Conservation (phyloP, 2,113 vertebrate genomes). For the Rhinoderma darwinii region DNA sequence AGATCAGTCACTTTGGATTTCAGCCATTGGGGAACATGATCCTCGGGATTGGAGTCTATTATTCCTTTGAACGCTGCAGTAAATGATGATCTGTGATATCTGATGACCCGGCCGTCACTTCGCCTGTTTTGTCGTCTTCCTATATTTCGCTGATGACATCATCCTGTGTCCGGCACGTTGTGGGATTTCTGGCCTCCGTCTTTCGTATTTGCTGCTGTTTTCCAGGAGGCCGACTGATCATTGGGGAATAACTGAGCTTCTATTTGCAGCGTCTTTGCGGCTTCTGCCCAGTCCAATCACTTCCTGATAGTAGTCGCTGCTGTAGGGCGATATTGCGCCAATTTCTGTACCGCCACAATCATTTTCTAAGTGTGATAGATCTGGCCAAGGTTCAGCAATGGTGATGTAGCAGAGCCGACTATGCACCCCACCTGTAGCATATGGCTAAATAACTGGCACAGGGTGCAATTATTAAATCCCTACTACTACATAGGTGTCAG, state of each 20-base stretch:
- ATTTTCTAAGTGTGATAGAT: background rate
- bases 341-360: background rate
- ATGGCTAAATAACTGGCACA: no score
- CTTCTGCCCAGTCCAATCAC: background rate
- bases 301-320: background rate
- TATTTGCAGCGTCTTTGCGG: background rate
- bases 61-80: background rate
- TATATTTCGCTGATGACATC: background rate
- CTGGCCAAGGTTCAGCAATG: no score
- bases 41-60: background rate
- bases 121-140: background rate
- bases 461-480: no score
- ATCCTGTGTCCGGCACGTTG: background rate
- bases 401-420: no score
- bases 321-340: background rate
- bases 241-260: background rate
- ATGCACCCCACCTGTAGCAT: no score
- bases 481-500: no score
- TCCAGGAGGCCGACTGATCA: slow-evolving; percentile 6
- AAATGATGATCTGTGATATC: background rate
- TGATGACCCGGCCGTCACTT: background rate
- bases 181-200: background rate
- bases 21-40: background rate
- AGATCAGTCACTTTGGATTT: background rate
- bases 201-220: background rate